Evolutionary conservation across 1,140 invertebrate genomes (phyloP).

Genomic region (Macrostomum lignano): DNA sequence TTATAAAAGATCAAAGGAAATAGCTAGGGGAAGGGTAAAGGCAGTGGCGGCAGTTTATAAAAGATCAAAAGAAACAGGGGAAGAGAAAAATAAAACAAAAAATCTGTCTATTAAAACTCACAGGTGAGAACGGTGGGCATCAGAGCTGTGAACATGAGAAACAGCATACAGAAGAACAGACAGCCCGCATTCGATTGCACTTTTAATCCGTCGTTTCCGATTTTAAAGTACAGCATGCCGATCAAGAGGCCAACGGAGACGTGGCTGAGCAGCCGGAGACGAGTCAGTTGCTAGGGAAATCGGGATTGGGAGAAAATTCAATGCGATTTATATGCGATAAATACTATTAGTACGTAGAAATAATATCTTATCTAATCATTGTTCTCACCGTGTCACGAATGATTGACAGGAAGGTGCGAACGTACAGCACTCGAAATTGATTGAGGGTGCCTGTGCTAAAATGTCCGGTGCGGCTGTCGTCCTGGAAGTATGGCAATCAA

Average conservation of each 20-base stretch:
- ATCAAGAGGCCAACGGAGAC: slow-evolving; percentile 58
- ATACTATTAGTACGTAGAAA: too few relatives aligned
- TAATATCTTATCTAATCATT: too few relatives aligned
- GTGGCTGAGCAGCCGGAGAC: slow-evolving; percentile 54
- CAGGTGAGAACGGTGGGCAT: slow-evolving; percentile 86
- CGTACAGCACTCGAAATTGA: slow-evolving; percentile 62
- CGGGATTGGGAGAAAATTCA: slow-evolving; percentile 3
- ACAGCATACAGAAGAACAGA: slow-evolving; percentile 71
- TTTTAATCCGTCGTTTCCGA: slow-evolving; percentile 63
- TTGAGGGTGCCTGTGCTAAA: slow-evolving; percentile 40
- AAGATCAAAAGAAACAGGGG: too few relatives aligned
- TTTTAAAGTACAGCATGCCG: slow-evolving; percentile 61
- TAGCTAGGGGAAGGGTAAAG: too few relatives aligned
- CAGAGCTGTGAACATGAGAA: slow-evolving; percentile 78
- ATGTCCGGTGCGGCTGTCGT: too few relatives aligned
- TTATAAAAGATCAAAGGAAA: too few relatives aligned
- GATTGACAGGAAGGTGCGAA: slow-evolving; percentile 56
- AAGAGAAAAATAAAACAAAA: too few relatives aligned
- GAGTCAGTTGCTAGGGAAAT: slow-evolving; percentile 47
- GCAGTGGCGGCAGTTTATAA: too few relatives aligned
- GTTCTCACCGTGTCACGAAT: slow-evolving; percentile 46
- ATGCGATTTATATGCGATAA: background rate
- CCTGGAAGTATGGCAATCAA: too few relatives aligned
- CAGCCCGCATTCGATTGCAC: slow-evolving; percentile 71
- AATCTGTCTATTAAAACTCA: slow-evolving; percentile 41